Evolutionary conservation across 2,888 invertebrate genomes (phyloP).

Genomic region (Caenorhabditis sp.): DNA sequence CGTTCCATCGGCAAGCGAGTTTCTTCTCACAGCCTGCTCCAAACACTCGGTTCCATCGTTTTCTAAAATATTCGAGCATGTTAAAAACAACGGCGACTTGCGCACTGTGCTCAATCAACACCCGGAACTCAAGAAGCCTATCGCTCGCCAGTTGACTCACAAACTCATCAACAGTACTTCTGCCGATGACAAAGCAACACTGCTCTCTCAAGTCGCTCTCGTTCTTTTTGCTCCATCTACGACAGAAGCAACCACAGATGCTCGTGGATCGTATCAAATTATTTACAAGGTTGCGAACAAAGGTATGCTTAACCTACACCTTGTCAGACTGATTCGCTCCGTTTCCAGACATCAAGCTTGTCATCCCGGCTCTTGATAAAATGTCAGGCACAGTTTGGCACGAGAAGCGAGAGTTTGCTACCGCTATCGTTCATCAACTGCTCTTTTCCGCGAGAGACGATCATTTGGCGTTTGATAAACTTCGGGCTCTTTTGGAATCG

Average conservation of each 20-base stretch:
- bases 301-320: conserved; percentile 16
- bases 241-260: conserved; percentile 1
- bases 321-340: not conserved
- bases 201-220: conserved; percentile 42
- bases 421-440: conserved; percentile 53
- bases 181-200: conserved; percentile 17
- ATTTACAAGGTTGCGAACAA: conserved; percentile 45
- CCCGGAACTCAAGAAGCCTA: conserved; percentile 33
- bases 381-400: conserved; percentile 21
- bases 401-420: conserved; percentile 53
- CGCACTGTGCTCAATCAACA: conserved; percentile 31
- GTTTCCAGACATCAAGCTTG: conserved; percentile 51
- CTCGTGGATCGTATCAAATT: conserved; percentile 22
- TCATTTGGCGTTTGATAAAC: conserved; percentile 54
- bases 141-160: conserved; percentile 47
- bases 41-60: conserved; percentile 8
- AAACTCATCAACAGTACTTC: conserved; percentile 16
- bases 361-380: conserved; percentile 50
- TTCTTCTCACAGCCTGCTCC: conserved; percentile 27
- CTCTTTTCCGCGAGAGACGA: conserved; percentile 29
- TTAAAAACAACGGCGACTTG: conserved; percentile 34
- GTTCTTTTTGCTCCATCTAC: conserved; percentile 54
- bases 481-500: conserved; percentile 39
- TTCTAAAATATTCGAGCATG: conserved; percentile 45
- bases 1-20: conserved; percentile 37